Conservation (phyloP, 2,888 invertebrate genomes). For the Anodontia alba region DNA sequence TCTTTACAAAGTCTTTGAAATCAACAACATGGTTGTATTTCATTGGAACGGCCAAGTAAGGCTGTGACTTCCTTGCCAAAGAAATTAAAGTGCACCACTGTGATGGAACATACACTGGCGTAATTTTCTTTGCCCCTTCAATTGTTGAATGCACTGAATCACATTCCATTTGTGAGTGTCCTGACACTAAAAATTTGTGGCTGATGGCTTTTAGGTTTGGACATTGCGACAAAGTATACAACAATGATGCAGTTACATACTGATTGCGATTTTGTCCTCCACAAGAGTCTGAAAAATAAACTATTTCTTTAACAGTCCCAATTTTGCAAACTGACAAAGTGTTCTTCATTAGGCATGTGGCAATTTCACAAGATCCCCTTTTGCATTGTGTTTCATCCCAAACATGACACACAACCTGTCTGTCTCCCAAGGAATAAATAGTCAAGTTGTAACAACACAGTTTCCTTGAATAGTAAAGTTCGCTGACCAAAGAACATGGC, state of each 20-base stretch:
- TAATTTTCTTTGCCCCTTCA: conserved; percentile 31
- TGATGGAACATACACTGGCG: conserved; percentile 38
- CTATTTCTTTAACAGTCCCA: too few relatives aligned
- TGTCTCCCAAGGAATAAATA: too few relatives aligned
- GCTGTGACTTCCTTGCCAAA: conserved; percentile 34
- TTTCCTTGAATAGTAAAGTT: conserved; percentile 44
- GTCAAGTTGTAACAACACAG: conserved; percentile 22
- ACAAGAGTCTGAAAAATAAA: conserved; percentile 43
- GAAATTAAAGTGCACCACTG: conserved; percentile 41
- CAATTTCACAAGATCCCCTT: conserved; percentile 39
- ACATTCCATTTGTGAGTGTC: conserved; percentile 44
- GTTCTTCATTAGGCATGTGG: conserved; percentile 19
- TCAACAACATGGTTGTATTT: conserved; percentile 29
- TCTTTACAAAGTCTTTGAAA: not conserved
- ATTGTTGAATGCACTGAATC: conserved; percentile 42
- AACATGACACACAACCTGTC: not conserved
- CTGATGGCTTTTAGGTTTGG: not conserved
- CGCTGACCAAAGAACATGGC: conserved; percentile 38
- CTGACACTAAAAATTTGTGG: not conserved
- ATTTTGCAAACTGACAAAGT: too few relatives aligned
- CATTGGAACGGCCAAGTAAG: conserved; percentile 39
- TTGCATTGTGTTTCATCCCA: conserved; percentile 37
- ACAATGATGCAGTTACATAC: conserved; percentile 27
- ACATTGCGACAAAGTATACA: conserved; percentile 30
- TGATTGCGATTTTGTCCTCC: conserved; percentile 53